These are phyloP conservation scores for Nothoprocta pentlandii DNA, from an alignment of 2,113 vertebrate species.

Conservation along the genomic window DNA sequence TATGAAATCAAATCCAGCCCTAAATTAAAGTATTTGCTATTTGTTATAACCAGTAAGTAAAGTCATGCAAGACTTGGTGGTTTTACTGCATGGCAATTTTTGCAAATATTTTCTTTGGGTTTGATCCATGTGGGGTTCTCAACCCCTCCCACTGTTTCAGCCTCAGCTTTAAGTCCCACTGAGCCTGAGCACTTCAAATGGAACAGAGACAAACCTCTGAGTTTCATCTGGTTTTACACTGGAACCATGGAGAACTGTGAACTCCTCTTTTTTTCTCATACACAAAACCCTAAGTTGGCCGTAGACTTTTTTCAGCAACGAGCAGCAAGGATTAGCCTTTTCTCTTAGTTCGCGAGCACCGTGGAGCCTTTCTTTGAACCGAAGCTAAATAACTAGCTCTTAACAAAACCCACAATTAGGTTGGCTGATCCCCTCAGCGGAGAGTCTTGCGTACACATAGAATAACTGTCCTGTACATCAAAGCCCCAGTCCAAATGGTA, in stretches of 20 bases:
- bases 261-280: neutral
- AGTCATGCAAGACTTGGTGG: neutral
- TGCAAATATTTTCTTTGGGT: constrained; percentile 1
- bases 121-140: neutral
- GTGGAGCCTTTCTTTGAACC: constrained; percentile 50
- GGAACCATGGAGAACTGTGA: neutral
- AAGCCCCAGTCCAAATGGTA: constrained; percentile 39
- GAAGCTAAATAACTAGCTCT: constrained; percentile 51
- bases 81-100: constrained; percentile 23
- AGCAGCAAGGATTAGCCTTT: constrained; percentile 33
- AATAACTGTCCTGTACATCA: constrained; percentile 55
- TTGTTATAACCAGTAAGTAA: constrained; percentile 3
- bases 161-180: constrained; percentile 27
- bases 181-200: neutral
- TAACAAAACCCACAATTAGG: constrained; percentile 64
- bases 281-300: neutral
- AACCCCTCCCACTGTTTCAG: neutral
- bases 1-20: neutral
- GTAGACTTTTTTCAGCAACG: neutral
- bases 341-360: neutral
- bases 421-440: constrained; percentile 31
- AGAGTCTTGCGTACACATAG: constrained; percentile 37
- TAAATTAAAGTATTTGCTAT: neutral
- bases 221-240: neutral
- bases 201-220: neutral